Base-by-base conservation (phyloP, 2,797 vertebrate species). In the Poeciliopsis gracilis region DNA sequence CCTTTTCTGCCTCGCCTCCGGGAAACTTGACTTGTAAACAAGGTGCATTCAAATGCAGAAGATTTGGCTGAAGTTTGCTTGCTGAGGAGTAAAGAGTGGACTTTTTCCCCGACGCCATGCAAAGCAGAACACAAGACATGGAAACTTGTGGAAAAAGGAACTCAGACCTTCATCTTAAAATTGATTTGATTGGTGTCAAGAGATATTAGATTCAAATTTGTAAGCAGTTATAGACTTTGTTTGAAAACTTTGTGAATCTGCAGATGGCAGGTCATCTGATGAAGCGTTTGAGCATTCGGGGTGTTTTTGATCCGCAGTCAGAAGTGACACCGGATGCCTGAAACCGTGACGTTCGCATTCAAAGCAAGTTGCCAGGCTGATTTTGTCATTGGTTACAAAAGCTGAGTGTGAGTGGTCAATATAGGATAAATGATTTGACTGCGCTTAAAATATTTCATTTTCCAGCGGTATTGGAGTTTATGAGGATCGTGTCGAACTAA, bases 1-100 rank as follows among this genome's bases (percentile, higher is more conserved):
- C 45, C 28, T 83, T 84, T 72, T 75, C 23, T 18, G 63, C 46
- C 41, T 76, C 76, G 49, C 85, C 84, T 88, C 77, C 45, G 80
- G 87, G 88, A 91, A 94, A 94, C 92, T 93, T 93, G 92, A 94
- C 94, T 93, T 93, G 93, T 92, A 94, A 95, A 95, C 63, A 85
- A 92, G 88, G 53, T 79, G 43, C 86, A 95, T 92, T 94, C 94
- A 95, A 94, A 95, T 93, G 43, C 15, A 15, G 28, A 28, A 2
- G 0, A 90, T 92, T 94, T 90, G 92, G 86, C 69, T 91, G 77
- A 80, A 77, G 53, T 51, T 85, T 72, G 75, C 82, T 90, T 90
- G 57, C 72, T 12, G 71, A 84, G 77, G 88, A 81, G 77, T 51
- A 82, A 89, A 89, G 69, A 75, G 18, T 59, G 23, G 76, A 77